phyloP scores from a whole-genome alignment of 2,888 invertebrate genomes.

The Serripes groenlandicus region DNA sequence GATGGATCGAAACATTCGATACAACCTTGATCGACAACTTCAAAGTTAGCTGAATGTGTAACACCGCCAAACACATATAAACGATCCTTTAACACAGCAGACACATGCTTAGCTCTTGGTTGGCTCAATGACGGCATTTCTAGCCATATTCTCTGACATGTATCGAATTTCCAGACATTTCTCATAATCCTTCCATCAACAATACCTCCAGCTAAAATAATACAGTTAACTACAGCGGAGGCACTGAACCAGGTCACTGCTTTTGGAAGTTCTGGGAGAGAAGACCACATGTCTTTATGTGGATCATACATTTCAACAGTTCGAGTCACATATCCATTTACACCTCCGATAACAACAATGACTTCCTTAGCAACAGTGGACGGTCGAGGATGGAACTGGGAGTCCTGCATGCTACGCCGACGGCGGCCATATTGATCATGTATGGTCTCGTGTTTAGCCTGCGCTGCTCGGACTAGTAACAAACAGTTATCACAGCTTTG shows the following conservation, averaged over 20 bases:
- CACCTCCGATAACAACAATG: slow-evolving; percentile 84
- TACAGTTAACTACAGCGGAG: slow-evolving; percentile 80
- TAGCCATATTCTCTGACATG: slow-evolving; percentile 81
- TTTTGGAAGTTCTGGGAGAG: slow-evolving; percentile 82
- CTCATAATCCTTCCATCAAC: slow-evolving; percentile 80
- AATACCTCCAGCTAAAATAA: slow-evolving; percentile 85
- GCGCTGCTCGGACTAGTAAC: slow-evolving; percentile 80
- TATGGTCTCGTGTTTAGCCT: slow-evolving; percentile 80
- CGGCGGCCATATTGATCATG: slow-evolving; percentile 82
- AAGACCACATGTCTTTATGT: slow-evolving; percentile 83
- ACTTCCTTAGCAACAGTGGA: slow-evolving; percentile 86
- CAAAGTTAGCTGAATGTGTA: slow-evolving; percentile 73
- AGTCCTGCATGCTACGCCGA: slow-evolving; percentile 83
- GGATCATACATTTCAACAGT: slow-evolving; percentile 85
- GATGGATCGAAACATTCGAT: slow-evolving; percentile 84
- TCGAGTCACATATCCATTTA: slow-evolving; percentile 78
- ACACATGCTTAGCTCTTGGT: slow-evolving; percentile 84
- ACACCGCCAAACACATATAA: slow-evolving; percentile 85
- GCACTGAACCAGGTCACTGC: slow-evolving; percentile 82
- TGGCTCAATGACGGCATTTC: slow-evolving; percentile 79
- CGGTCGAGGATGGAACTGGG: slow-evolving; percentile 82
- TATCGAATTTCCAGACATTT: slow-evolving; percentile 84
- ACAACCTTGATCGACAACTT: slow-evolving; percentile 79
- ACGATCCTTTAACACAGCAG: slow-evolving; percentile 79
- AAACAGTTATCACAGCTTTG: slow-evolving; percentile 77